Percentiles rank a stretch among this genome's conserved stretches.
phyloP scores from a whole-genome alignment of 2,113 vertebrate species.

The Thamnophis sirtalis region DNA sequence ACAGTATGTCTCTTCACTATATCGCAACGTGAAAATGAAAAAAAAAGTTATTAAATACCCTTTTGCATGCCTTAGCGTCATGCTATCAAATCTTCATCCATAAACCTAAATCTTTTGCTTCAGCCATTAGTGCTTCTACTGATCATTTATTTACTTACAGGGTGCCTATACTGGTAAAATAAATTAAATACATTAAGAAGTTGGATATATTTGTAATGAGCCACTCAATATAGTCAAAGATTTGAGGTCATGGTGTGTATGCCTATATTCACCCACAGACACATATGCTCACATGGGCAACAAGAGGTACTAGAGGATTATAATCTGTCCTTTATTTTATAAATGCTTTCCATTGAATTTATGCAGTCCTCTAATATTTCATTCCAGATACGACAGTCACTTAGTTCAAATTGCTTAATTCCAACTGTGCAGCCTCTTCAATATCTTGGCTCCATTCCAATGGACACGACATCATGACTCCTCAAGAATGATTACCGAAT shows the following conservation, averaged over 20 bases:
- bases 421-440: constrained; percentile 1
- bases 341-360: not conserved
- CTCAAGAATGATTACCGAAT: constrained; percentile 30
- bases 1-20: not conserved
- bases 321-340: not conserved
- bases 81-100: not conserved
- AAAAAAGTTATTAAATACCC: not conserved
- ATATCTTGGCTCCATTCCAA: constrained; percentile 28
- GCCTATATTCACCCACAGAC: not conserved
- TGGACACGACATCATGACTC: constrained; percentile 20
- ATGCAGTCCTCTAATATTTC: not conserved
- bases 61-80: not conserved
- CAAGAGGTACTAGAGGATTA: not conserved
- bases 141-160: not conserved
- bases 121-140: not conserved
- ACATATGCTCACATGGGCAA: not conserved
- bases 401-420: not conserved
- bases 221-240: not conserved
- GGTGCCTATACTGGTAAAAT: not conserved
- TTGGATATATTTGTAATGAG: too few relatives aligned
- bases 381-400: constrained; percentile 3
- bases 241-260: not conserved
- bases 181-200: not conserved
- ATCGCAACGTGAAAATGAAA: not conserved
- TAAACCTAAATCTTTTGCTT: not conserved